Base-by-base conservation (phyloP, 2,888 invertebrate species). In the Enchytraeus crypticus region DNA sequence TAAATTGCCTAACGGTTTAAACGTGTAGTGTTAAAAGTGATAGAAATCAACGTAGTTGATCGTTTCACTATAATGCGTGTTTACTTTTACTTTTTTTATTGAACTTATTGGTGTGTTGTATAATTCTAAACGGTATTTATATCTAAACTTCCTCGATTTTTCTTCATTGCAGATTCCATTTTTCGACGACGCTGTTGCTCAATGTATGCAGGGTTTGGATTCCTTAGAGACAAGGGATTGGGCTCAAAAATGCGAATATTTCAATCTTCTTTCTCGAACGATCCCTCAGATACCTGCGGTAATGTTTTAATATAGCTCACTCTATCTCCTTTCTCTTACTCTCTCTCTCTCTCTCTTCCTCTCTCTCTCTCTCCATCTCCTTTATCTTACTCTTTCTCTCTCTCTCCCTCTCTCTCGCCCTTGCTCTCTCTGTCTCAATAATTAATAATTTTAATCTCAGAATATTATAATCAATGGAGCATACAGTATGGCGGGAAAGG, bases 171-270 rank as follows among this genome's bases (percentile, higher is more conserved):
- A 68, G 68, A 34, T 65, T 18, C 60, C 59, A 51, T 68, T 57
- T 58, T 83, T 83, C 81, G 90, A 89, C 73, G 93, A 96, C 82
- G 87, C 89, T 51, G 87, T 90, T 30, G 90, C 96, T 61, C 88
- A 89, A 71, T 91, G 92, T 23, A 84, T 97, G 71, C 92, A 96
- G 80, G 90, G 89, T 76, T 82, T 97, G 69, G 96, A 96, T 78
- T 88, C 89, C 64, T 87, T 93, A 73, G 88, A 89, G 72, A 88
- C 90, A 86, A 92, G 92, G 80, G 92, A 93, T 77, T 86, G 89
- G 0, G 85, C 85, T 61, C 88, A 90, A 75, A 92, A 92, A 80
- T 84, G 87, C 18, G 88, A 90, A 76, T 96, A 95, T 82, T 92
- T 92, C 80, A 72, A 75, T 59, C 89, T 88, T 11, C 84, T 95